phyloP scores from a whole-genome alignment of 2,888 invertebrate species.

The Tetheella fluctuosa region DNA sequence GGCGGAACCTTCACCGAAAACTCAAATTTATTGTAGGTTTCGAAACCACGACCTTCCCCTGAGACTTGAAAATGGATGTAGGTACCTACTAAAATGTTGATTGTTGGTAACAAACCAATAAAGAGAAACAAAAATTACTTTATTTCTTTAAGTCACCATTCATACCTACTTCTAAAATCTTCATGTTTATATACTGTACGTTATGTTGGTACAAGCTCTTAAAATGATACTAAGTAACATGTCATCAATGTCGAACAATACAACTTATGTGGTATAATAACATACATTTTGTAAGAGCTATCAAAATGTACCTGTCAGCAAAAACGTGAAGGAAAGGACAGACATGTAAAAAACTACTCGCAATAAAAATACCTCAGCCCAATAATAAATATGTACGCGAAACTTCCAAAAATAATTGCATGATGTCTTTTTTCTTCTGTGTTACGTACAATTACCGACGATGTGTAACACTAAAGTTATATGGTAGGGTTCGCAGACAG shows the following conservation, averaged over 20 bases:
- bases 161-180: too few relatives aligned
- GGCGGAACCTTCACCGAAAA: too few relatives aligned
- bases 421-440: slow-evolving; percentile 21
- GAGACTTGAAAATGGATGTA: too few relatives aligned
- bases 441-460: slow-evolving; percentile 18
- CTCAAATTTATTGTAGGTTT: too few relatives aligned
- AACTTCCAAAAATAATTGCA: slow-evolving; percentile 40
- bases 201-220: too few relatives aligned
- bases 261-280: slow-evolving; percentile 5
- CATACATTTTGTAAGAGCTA: slow-evolving; percentile 4
- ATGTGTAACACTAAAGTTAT: background rate
- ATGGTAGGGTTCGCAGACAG: background rate
- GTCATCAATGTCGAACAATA: background rate
- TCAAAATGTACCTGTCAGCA: slow-evolving; percentile 5
- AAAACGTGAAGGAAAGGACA: slow-evolving; percentile 6
- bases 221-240: too few relatives aligned
- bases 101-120: too few relatives aligned
- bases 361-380: slow-evolving; percentile 34
- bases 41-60: too few relatives aligned
- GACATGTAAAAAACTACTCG: slow-evolving; percentile 19
- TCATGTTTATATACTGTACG: too few relatives aligned
- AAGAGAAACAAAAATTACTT: too few relatives aligned
- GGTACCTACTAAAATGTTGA: too few relatives aligned
- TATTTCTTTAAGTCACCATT: too few relatives aligned
- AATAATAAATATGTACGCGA: slow-evolving; percentile 36